A percentile compares a stretch with the other conserved stretches of the same genome.
phyloP scores from a whole-genome alignment of 2,797 vertebrate species.

The Lithobates sylvaticus region DNA sequence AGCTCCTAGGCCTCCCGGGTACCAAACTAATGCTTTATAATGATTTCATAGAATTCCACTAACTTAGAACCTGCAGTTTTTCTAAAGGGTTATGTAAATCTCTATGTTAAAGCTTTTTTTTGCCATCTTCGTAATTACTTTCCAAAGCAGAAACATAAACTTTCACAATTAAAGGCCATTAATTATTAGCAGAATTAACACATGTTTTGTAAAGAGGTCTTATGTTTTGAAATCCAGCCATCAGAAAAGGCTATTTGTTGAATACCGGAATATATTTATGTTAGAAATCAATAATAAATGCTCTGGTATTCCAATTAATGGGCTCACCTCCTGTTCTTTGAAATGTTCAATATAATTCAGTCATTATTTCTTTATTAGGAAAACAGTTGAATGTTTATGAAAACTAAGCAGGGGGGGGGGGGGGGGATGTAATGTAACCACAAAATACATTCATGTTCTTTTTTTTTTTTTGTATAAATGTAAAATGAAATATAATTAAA shows the following conservation, averaged over 20 bases:
- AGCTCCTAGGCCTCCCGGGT: conserved; percentile 40
- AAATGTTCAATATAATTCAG: background rate
- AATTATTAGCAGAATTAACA: background rate
- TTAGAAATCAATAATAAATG: background rate
- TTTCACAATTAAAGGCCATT: conserved; percentile 30
- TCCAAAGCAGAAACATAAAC: background rate
- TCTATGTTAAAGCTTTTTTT: background rate
- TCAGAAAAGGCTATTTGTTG: background rate
- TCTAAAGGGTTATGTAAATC: conserved; percentile 42
- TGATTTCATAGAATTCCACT: conserved; percentile 43
- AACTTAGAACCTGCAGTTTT: conserved; percentile 27
- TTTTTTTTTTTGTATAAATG: background rate
- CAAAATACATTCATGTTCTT: background rate
- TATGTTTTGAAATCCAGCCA: background rate
- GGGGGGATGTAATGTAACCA: background rate
- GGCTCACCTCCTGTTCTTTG: background rate
- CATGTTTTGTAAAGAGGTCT: background rate
- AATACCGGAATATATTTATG: background rate
- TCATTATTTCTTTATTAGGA: background rate
- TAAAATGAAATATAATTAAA: background rate
- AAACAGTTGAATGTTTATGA: background rate
- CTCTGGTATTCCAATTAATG: conserved; percentile 6
- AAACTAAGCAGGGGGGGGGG: background rate
- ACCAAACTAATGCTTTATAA: conserved; percentile 48
- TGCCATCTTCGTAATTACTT: conserved; percentile 35